Percentiles rank a stretch among this genome's conserved stretches.
phyloP scores from a whole-genome alignment of 2,113 vertebrate genomes.

The Lophotis ruficrista region DNA sequence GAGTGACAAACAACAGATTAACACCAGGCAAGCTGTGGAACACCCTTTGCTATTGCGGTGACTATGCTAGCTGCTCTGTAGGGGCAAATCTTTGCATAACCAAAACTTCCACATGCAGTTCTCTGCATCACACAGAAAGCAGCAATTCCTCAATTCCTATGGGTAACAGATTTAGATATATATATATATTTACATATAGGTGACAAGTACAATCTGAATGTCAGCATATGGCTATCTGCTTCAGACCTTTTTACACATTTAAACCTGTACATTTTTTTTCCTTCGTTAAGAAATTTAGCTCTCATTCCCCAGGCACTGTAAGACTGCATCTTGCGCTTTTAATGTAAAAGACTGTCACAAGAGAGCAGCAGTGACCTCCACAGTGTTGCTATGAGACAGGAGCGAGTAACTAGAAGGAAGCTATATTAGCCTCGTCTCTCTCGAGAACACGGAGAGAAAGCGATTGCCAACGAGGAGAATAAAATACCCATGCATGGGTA shows the following conservation, averaged over 20 bases:
- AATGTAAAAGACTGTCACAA: conserved; percentile 36
- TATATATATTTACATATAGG: background rate
- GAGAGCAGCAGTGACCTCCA: conserved; percentile 43
- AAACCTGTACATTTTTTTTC: background rate
- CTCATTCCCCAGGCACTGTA: background rate
- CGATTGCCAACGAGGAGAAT: background rate
- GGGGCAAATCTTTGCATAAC: background rate
- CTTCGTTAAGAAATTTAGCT: background rate
- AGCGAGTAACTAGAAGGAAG: conserved; percentile 27
- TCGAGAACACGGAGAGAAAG: background rate
- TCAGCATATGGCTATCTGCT: conserved; percentile 9
- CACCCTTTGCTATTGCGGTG: background rate
- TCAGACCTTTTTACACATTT: background rate
- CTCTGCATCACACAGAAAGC: background rate
- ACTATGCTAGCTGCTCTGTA: background rate
- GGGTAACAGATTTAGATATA: background rate
- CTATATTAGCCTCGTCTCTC: background rate
- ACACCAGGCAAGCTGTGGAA: background rate
- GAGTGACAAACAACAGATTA: background rate
- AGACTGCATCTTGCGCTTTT: conserved; percentile 4
- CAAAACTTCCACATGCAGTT: background rate
- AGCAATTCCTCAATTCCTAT: background rate
- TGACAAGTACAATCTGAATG: background rate
- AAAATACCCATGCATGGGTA: background rate
- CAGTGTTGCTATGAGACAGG: conserved; percentile 51